Base-by-base conservation (phyloP, 1,140 invertebrate genomes). In the Trichomalopsis sarcophagae region DNA sequence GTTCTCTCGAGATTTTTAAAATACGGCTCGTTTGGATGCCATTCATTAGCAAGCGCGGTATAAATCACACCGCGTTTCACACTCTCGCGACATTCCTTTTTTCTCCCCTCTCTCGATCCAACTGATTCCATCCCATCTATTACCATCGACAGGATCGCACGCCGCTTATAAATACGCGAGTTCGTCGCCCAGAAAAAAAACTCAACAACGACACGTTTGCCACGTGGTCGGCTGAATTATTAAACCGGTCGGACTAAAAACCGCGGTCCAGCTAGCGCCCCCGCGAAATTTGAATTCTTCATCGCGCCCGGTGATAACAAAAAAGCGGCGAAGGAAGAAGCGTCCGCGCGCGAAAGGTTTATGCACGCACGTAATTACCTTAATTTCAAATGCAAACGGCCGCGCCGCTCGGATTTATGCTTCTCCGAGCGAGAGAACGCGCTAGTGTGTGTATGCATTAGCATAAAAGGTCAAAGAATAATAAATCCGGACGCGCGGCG, bases 301-400 rank as follows among this genome's bases (percentile, higher is more conserved):
- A 50, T 69, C 75, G 62, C 55, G 6, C 23, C 30, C 66, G 36
- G 71, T 55, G 69, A 73, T 79, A 74, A 79, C 55, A 66, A 81
- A 44, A 84, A 75, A 80, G 74, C 23, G 17, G 74, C 23, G 17
- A 74, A 11, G 27, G 36, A 77, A 62, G 10, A 62, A 77, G 62
- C 55, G 21, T n/a, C 17, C 55, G 21, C 55, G 44, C 68, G 80
- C 17, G 55, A 17, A 30, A 76, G 80, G 79, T 82, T 85, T 85
- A 82, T 78, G 84, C 79, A 73, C 80, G 78, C 47, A 68, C 74
- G 80, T 85, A 85, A 85, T 85, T 85, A 85, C 74, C 84, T 77
- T 85, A 81, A 85, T 85, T 85, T 85, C 84, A 85, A 85, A 85
- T 85, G 79, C 80, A 85, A 85, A 85, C 80, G 84, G 74, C 66